Conservation (phyloP, 1,140 invertebrate genomes). For the Zelostemma sp. region DNA sequence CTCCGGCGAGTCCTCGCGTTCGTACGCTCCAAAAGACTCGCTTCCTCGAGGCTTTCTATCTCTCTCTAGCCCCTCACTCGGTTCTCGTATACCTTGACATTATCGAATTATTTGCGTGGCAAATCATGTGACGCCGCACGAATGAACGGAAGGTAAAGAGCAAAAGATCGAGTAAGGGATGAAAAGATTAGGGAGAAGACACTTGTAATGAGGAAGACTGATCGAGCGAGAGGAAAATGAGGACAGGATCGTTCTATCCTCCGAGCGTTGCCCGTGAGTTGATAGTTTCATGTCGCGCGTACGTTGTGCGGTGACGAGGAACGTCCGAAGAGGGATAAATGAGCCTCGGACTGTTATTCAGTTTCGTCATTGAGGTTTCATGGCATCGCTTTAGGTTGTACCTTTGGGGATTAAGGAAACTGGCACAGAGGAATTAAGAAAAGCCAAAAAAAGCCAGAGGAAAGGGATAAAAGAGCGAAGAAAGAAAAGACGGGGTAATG, state of each 20-base stretch:
- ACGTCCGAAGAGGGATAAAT: too few species aligned
- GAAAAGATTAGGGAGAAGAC: neutral
- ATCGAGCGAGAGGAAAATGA: neutral
- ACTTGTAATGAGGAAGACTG: neutral
- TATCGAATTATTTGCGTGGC: neutral
- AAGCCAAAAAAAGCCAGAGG: constrained; percentile 12
- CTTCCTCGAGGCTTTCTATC: constrained; percentile 6
- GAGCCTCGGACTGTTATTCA: neutral
- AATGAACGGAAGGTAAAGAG: neutral
- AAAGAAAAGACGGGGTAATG: constrained; percentile 44
- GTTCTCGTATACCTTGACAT: neutral
- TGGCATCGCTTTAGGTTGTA: neutral
- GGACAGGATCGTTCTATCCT: neutral
- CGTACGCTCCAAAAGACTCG: constrained; percentile 1
- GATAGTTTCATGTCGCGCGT: neutral
- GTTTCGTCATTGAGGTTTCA: neutral
- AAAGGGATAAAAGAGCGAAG: neutral
- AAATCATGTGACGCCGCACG: neutral
- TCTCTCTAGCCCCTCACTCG: constrained; percentile 12
- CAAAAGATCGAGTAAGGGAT: neutral
- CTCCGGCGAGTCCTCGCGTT: constrained; percentile 24
- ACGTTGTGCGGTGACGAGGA: constrained; percentile 1
- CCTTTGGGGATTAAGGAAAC: neutral
- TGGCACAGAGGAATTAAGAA: constrained; percentile 10
- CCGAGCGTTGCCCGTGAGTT: neutral